phyloP scores from a whole-genome alignment of 2,888 invertebrate genomes.

The Aphrophora alni region DNA sequence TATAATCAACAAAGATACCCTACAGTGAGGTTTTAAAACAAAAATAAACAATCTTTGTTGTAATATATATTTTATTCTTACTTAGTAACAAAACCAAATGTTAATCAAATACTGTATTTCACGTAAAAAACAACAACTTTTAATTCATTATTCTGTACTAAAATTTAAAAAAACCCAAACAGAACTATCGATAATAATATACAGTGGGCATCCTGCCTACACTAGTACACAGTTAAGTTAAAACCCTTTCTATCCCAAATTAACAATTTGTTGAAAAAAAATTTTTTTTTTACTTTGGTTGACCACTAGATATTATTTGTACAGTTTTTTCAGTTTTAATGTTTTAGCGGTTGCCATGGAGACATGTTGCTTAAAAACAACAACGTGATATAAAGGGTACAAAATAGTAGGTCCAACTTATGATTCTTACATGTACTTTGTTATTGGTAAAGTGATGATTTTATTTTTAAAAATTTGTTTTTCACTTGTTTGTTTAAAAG shows the following conservation, averaged over 20 bases:
- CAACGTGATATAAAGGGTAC: neutral
- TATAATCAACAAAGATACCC: too few relatives aligned
- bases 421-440: neutral
- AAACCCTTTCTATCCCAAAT: neutral
- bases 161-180: too few relatives aligned
- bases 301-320: neutral
- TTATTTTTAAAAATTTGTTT: neutral
- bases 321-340: neutral
- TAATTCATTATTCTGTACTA: too few relatives aligned
- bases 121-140: too few relatives aligned
- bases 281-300: neutral
- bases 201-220: too few relatives aligned
- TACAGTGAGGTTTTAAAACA: too few relatives aligned
- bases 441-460: neutral
- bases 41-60: too few relatives aligned
- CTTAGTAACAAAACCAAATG: too few relatives aligned
- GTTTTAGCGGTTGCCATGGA: neutral
- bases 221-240: too few relatives aligned
- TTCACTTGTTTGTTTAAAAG: neutral
- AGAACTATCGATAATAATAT: too few relatives aligned
- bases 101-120: too few relatives aligned
- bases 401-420: neutral
- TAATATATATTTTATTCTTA: too few relatives aligned
- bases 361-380: neutral
- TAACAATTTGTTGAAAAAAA: neutral